These are phyloP conservation scores for Mythimna ferrago DNA, from an alignment of 2,888 invertebrate genomes.

Conservation along the genomic window DNA sequence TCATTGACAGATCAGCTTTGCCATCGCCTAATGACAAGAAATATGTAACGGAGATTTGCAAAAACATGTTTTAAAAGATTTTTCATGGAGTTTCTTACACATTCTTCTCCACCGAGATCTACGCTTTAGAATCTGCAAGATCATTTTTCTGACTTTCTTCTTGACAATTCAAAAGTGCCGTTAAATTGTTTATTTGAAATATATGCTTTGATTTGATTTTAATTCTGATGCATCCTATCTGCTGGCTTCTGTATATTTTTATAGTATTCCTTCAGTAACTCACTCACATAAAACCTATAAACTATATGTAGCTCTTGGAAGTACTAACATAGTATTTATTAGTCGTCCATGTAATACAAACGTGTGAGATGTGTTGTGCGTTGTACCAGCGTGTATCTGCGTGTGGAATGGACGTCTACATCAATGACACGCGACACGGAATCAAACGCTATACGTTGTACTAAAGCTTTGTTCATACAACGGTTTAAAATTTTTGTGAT, in stretches of 20 bases:
- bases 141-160: too few relatives aligned
- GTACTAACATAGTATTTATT: slow-evolving; percentile 36
- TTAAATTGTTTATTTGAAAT: too few relatives aligned
- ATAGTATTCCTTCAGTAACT: background rate
- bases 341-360: slow-evolving; percentile 36
- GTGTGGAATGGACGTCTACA: slow-evolving; percentile 71
- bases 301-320: background rate
- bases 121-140: too few relatives aligned
- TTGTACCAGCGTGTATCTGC: slow-evolving; percentile 45
- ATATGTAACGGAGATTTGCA: too few relatives aligned
- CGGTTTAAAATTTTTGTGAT: background rate
- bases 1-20: too few relatives aligned
- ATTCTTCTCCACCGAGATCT: too few relatives aligned
- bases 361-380: slow-evolving; percentile 56
- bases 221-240: background rate
- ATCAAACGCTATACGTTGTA: slow-evolving; percentile 55
- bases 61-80: too few relatives aligned
- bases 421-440: slow-evolving; percentile 72
- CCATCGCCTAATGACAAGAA: too few relatives aligned
- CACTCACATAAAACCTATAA: too few relatives aligned
- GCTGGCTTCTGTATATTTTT: background rate
- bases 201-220: too few relatives aligned
- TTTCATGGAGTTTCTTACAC: too few relatives aligned
- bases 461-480: slow-evolving; percentile 43
- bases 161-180: too few relatives aligned